phyloP scores from a whole-genome alignment of 2,888 invertebrate genomes.

The Therioaphis trifolii region DNA sequence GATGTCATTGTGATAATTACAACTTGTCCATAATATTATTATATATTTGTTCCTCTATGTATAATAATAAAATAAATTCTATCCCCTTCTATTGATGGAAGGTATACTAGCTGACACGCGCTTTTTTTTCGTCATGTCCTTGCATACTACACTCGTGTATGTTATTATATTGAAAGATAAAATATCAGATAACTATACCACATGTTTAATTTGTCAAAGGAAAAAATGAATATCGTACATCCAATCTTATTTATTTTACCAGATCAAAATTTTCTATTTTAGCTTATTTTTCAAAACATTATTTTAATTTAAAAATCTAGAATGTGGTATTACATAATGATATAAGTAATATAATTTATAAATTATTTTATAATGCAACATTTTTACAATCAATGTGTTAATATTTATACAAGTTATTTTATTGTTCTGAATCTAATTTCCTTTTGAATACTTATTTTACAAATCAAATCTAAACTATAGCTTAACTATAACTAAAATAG shows the following conservation, averaged over 20 bases:
- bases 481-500: too few species aligned
- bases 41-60: constrained; percentile 54
- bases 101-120: constrained; percentile 54
- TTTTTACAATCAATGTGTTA: too few species aligned
- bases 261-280: constrained; percentile 17
- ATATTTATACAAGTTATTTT: too few species aligned
- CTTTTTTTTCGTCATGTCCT: constrained; percentile 44
- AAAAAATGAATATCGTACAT: constrained; percentile 23
- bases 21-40: constrained; percentile 42
- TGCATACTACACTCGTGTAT: constrained; percentile 21
- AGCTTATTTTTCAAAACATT: too few species aligned
- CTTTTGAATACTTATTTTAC: too few species aligned
- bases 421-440: too few species aligned
- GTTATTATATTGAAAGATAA: constrained; percentile 54
- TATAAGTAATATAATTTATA: too few species aligned
- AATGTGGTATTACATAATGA: too few species aligned
- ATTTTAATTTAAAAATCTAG: too few species aligned
- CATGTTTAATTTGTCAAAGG: constrained; percentile 48
- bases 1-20: constrained; percentile 60
- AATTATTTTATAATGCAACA: too few species aligned
- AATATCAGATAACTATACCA: constrained; percentile 39
- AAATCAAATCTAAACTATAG: too few species aligned
- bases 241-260: constrained; percentile 13
- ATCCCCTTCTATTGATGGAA: constrained; percentile 55
- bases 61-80: constrained; percentile 36